These are phyloP conservation scores for Diuraphis noxia DNA, from an alignment of 1,140 invertebrate genomes.

Conservation along the genomic window DNA sequence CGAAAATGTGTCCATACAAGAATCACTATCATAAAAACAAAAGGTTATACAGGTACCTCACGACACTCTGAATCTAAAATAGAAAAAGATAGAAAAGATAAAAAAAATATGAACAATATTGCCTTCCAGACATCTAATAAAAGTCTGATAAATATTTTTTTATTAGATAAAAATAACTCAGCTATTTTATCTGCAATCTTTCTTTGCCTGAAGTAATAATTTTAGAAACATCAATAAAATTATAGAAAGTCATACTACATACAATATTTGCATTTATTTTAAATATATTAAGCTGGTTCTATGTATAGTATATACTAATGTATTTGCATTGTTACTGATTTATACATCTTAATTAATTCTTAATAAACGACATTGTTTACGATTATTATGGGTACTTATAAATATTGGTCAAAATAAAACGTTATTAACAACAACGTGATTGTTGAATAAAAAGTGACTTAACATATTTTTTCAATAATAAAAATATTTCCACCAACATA, in stretches of 20 bases:
- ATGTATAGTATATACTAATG: neutral
- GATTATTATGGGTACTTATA: neutral
- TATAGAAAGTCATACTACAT: neutral
- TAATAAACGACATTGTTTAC: neutral
- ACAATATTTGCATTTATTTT: neutral
- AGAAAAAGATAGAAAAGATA: neutral
- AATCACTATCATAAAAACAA: neutral
- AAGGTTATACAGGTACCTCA: no score
- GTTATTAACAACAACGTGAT: neutral
- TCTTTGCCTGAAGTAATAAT: neutral
- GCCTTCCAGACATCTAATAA: neutral
- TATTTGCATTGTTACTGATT: neutral
- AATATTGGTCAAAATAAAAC: neutral
- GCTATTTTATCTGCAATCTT: conserved; percentile 6
- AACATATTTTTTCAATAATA: neutral
- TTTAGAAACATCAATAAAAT: conserved; percentile 6
- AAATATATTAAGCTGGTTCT: neutral
- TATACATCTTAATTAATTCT: neutral
- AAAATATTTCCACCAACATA: neutral
- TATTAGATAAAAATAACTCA: neutral
- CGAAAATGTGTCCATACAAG: neutral
- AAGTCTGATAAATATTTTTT: conserved; percentile 10
- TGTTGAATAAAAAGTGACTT: neutral
- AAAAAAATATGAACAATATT: conserved; percentile 4
- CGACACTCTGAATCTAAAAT: neutral